Percentiles rank a stretch among this genome's conserved stretches.
phyloP scores from a whole-genome alignment of 2,113 vertebrate species.

The Anser brachyrhynchus region DNA sequence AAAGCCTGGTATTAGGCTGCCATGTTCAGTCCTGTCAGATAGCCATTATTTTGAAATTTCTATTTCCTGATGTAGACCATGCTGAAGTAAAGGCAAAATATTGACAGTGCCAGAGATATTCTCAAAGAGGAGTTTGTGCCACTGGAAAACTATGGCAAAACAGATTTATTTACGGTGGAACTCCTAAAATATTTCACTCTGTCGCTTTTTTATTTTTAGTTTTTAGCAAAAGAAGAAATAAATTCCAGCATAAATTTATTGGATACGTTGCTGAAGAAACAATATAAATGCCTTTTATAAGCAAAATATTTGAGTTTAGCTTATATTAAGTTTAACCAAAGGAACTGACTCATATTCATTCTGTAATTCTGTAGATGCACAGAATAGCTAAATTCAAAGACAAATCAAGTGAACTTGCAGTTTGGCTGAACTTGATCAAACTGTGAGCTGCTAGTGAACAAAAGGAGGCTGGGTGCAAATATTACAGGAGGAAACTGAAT shows the following conservation, averaged over 20 bases:
- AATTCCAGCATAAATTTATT: not conserved
- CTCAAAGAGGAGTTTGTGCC: not conserved
- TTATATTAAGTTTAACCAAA: not conserved
- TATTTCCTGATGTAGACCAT: not conserved
- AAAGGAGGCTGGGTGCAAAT: not conserved
- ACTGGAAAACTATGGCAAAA: not conserved
- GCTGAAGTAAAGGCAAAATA: not conserved
- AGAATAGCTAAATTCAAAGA: not conserved
- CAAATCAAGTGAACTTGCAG: not conserved
- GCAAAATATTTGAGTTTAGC: not conserved
- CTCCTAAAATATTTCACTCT: not conserved
- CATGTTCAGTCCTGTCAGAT: not conserved
- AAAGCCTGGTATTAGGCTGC: not conserved
- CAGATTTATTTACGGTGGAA: not conserved
- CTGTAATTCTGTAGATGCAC: not conserved
- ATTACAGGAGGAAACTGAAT: not conserved
- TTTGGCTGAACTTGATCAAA: not conserved
- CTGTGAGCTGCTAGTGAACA: not conserved
- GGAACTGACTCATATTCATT: not conserved
- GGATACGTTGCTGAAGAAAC: not conserved
- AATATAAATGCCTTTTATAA: not conserved
- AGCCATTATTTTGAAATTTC: not conserved
- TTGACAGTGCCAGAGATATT: not conserved
- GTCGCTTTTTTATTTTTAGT: not conserved
- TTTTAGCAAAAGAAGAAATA: not conserved